Evolutionary conservation across 2,797 vertebrate genomes (phyloP), one percentile per base, ranked within the genome.

Genomic region (Hybognathus amarus): DNA sequence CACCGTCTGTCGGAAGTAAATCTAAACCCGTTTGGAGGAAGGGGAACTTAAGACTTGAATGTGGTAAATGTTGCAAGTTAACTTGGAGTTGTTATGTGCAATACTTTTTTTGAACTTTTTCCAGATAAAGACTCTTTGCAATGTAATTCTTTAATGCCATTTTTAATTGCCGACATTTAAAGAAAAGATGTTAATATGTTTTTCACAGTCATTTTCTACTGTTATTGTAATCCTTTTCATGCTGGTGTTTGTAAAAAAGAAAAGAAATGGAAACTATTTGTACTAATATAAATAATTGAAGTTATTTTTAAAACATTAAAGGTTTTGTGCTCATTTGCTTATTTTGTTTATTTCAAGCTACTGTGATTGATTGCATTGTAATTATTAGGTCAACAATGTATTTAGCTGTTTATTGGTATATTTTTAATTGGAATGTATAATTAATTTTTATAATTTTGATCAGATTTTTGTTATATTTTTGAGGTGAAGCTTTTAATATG

Each of bases 391-490:
- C 97, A 97, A 99, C 96, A 97, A 99, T 98, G 97, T 99, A 98
- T 98, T 97, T 98, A 99, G 97, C 97, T 97, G 97, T 99, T 99
- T 98, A 99, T 99, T 98, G 98, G 98, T 99, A 98, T 99, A 99
- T 99, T 99, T 99, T 99, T 97, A 97, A 99, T 99, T 99, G 97
- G 98, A 96, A 99, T 99, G 97, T 98, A 99, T 98, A 99, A 98
- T 99, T 99, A 97, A 97, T 98, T 99, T 99, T 99, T 99, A 98
- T 99, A 99, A 99, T 99, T 99, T 99, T 97, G 97, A 98, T 99
- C 97, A 99, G 97, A 99, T 99, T 99, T 99, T 98, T 99, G 97
- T 99, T 99, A 99, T 99, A 99, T 99, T 99, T 99, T 96, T 99
- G 97, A 99, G 97, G 97, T 99, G 97, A 98, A 99, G 97, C 97